These are phyloP conservation scores for Callorhinus ursinus DNA, from an alignment of 2,113 vertebrate genomes.

Conservation along the genomic window DNA sequence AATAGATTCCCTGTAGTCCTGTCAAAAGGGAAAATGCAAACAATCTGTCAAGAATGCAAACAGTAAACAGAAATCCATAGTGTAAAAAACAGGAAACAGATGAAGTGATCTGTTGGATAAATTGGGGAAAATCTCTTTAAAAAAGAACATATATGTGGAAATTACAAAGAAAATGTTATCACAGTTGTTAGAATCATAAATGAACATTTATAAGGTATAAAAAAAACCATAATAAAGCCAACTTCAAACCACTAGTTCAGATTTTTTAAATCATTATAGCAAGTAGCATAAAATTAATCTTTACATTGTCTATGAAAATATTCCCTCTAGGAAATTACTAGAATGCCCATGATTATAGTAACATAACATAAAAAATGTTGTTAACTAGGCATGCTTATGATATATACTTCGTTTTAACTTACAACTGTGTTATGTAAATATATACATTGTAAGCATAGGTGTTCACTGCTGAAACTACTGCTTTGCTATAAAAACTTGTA, in stretches of 20 bases:
- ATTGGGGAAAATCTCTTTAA: not conserved
- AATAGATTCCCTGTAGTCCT: not conserved
- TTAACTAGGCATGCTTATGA: not conserved
- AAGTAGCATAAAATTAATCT: not conserved
- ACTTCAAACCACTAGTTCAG: not conserved
- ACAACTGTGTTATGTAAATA: not conserved
- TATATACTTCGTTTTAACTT: not conserved
- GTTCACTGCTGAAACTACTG: not conserved
- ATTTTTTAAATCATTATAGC: not conserved
- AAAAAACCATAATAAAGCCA: not conserved
- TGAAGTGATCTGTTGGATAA: not conserved
- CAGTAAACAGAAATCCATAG: not conserved
- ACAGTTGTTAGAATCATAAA: conserved; percentile 10
- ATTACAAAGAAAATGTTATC: not conserved
- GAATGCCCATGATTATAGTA: not conserved
- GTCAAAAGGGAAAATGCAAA: conserved; percentile 17
- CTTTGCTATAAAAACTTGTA: not conserved
- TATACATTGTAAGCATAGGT: not conserved
- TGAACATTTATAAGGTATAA: not conserved
- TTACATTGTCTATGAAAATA: not conserved
- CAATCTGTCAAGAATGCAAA: not conserved
- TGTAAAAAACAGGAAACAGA: not conserved
- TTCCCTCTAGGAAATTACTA: not conserved
- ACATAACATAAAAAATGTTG: not conserved
- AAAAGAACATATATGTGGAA: not conserved